Evolutionary conservation across 2,113 vertebrate species (phyloP), one percentile per base, ranked within the genome.

Genomic region (Bufo gargarizans): DNA sequence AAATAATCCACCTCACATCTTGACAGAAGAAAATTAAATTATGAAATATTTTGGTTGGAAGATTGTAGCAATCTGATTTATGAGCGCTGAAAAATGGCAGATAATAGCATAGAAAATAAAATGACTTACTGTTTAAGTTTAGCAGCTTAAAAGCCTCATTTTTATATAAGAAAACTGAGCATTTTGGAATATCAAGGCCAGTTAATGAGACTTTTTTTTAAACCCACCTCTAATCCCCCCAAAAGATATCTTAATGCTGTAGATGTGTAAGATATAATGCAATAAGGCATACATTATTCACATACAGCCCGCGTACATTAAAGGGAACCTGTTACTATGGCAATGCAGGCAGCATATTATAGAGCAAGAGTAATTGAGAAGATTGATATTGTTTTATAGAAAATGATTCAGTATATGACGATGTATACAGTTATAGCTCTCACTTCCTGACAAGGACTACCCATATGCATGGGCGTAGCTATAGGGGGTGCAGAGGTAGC

Each of bases 1-100:
- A 13, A 47, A 74, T 74, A 74, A 76, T 76, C 72, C 72, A 76
- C 47, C 4, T 76, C 72, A 76, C 50, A 76, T 76, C 72, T 76
- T 76, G 43, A 50, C 47, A 76, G 47, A 8, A 19, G 17, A 76
- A 76, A 76, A 76, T 76, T 45, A 76, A 76, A 76, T 76, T 76
- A 50, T 50, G 8, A 20, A 50, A 19, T 47, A 50, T 50, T 43
- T 7, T 47, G 71, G 16, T 76, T 50, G 72, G 6, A 19, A 6
- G 43, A 72, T 22, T 69, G 22, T 72, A 43, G 33, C 14, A 4
- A 49, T 76, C 45, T 76, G 47, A 76, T 76, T 76, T 76, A 76
- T 76, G 47, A 76, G 7, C 20, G 17, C 4, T 3, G 20, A 49
- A 76, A 76, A 50, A 76, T 50, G 47, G 33, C 33, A 72, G 47